phyloP scores from a whole-genome alignment of 2,888 invertebrate species.

The Tanytarsus gracilentus region DNA sequence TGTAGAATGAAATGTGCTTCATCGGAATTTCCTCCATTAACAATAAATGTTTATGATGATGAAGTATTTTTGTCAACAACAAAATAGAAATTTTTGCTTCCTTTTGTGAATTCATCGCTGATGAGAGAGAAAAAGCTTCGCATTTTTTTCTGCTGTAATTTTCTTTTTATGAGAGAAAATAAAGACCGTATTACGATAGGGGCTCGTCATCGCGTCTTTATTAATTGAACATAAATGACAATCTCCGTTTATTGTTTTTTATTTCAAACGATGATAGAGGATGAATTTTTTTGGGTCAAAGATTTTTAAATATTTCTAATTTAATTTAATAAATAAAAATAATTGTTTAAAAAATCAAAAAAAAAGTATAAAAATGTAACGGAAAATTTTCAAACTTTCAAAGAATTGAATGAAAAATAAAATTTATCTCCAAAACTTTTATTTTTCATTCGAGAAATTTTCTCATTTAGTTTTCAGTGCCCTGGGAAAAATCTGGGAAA shows the following conservation, averaged over 20 bases:
- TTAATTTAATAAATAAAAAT: too few relatives aligned
- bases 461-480: neutral
- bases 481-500: constrained; percentile 5
- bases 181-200: constrained; percentile 24
- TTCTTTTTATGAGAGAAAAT: neutral
- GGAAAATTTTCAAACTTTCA: too few relatives aligned
- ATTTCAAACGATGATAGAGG: neutral
- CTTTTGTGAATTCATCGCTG: neutral
- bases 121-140: too few relatives aligned
- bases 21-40: neutral
- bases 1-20: neutral
- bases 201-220: constrained; percentile 19
- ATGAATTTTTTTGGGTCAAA: too few relatives aligned
- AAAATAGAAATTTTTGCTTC: too few relatives aligned
- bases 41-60: neutral
- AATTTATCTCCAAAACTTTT: neutral
- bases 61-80: too few relatives aligned
- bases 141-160: neutral
- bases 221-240: neutral
- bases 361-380: too few relatives aligned
- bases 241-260: neutral
- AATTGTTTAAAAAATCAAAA: too few relatives aligned
- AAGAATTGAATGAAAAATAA: too few relatives aligned
- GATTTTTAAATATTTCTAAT: too few relatives aligned
- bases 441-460: neutral